A percentile compares a stretch with the other conserved stretches of the same genome.
Conservation (phyloP, 2,888 invertebrate genomes). For the Nemotelus pantherinus region DNA sequence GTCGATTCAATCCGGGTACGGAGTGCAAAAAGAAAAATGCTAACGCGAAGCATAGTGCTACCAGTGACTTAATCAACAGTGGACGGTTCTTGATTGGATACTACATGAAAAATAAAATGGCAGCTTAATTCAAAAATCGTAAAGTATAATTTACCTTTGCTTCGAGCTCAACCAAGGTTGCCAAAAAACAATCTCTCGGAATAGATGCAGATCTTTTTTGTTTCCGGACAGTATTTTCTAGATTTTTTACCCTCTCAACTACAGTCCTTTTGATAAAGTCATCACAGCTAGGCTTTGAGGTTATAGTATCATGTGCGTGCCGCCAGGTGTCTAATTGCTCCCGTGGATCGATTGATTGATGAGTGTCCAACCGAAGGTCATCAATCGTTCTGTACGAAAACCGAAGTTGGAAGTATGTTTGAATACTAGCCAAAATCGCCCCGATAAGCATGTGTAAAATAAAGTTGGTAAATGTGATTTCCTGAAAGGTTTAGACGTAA, state of each 20-base stretch:
- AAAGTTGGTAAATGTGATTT: constrained; percentile 82
- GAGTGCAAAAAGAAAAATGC: constrained; percentile 85
- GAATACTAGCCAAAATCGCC: constrained; percentile 73
- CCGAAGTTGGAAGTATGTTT: constrained; percentile 80
- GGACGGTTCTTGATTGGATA: constrained; percentile 81
- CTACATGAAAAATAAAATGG: constrained; percentile 64
- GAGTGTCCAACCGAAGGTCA: constrained; percentile 73
- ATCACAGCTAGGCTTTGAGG: constrained; percentile 85
- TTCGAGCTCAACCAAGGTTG: constrained; percentile 75
- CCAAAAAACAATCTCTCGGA: constrained; percentile 70
- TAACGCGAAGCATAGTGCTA: constrained; percentile 78
- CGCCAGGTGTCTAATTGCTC: constrained; percentile 89
- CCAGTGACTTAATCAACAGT: constrained; percentile 77
- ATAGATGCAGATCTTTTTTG: constrained; percentile 68
- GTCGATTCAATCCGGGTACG: constrained; percentile 73
- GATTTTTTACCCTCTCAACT: constrained; percentile 76
- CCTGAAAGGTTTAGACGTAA: constrained; percentile 66
- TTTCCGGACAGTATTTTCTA: constrained; percentile 71
- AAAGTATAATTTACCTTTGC: constrained; percentile 55
- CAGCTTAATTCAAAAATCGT: too few relatives aligned
- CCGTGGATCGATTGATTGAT: constrained; percentile 77
- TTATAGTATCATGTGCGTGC: constrained; percentile 78
- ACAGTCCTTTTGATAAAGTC: constrained; percentile 80
- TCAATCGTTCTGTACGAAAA: constrained; percentile 77
- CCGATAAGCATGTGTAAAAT: constrained; percentile 84